Conservation (phyloP, 2,888 invertebrate genomes). For the Xylota sylvarum region DNA sequence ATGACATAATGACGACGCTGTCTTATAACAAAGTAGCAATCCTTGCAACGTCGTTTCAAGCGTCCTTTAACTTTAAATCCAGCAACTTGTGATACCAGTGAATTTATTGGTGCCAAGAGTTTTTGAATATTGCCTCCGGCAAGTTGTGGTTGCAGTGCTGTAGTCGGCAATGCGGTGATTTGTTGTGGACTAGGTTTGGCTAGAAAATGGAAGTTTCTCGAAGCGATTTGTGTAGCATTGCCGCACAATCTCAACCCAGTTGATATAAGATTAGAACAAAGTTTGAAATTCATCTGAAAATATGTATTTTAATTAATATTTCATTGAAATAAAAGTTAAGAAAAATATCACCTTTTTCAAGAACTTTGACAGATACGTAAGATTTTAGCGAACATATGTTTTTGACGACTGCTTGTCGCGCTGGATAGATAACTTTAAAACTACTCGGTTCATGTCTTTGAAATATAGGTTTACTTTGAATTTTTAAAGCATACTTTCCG, state of each 20-base stretch:
- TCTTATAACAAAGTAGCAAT: slow-evolving; percentile 90
- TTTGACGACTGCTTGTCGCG: slow-evolving; percentile 27
- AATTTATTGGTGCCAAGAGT: slow-evolving; percentile 80
- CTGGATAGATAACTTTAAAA: background rate
- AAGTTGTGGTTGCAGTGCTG: slow-evolving; percentile 51
- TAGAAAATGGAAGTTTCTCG: slow-evolving; percentile 80
- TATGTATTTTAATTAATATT: slow-evolving; percentile 2
- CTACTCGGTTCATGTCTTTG: slow-evolving; percentile 5
- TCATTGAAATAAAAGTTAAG: background rate
- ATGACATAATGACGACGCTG: slow-evolving; percentile 90
- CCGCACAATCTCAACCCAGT: slow-evolving; percentile 47
- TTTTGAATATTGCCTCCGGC: slow-evolving; percentile 49
- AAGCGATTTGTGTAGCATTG: slow-evolving; percentile 40
- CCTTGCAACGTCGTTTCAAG: slow-evolving; percentile 90
- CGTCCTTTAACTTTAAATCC: slow-evolving; percentile 91
- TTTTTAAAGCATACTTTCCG: background rate
- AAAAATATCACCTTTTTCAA: slow-evolving; percentile 1
- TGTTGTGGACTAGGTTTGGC: slow-evolving; percentile 73
- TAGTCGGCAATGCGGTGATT: slow-evolving; percentile 41
- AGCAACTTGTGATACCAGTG: slow-evolving; percentile 84
- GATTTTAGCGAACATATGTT: slow-evolving; percentile 36
- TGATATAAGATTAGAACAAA: slow-evolving; percentile 44
- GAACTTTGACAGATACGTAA: slow-evolving; percentile 16
- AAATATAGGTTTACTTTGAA: too few relatives aligned
- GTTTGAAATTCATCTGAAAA: slow-evolving; percentile 64